phyloP scores from a whole-genome alignment of 2,113 vertebrate genomes.

The Erinaceus europaeus region DNA sequence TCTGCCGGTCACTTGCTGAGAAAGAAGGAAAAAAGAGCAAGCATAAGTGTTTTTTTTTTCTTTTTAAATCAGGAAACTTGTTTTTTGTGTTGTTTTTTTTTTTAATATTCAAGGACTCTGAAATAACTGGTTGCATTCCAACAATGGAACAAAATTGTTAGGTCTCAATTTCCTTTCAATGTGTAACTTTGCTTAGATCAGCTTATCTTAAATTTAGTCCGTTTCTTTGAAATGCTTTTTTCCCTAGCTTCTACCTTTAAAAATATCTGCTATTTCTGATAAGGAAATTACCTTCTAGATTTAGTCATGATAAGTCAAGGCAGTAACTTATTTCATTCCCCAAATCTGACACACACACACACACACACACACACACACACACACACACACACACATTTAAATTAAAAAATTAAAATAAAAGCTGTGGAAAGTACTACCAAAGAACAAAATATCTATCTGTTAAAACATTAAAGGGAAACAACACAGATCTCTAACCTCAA shows the following conservation, averaged over 20 bases:
- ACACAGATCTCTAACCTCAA: neutral
- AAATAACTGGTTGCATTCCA: slow-evolving; percentile 40
- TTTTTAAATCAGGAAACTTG: slow-evolving; percentile 36
- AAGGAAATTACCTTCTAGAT: neutral
- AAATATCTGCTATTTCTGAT: slow-evolving; percentile 18
- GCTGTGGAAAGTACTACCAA: neutral
- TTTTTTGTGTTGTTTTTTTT: too few species aligned
- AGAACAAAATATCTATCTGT: neutral
- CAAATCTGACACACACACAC: neutral
- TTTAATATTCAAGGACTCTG: neutral
- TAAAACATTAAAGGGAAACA: neutral
- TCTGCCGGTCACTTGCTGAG: slow-evolving; percentile 93
- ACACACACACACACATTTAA: neutral
- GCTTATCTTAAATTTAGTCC: slow-evolving; percentile 34
- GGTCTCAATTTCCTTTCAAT: slow-evolving; percentile 20
- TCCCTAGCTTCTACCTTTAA: neutral
- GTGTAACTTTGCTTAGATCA: slow-evolving; percentile 29
- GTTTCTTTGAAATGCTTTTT: neutral
- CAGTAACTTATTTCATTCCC: neutral
- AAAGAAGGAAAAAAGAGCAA: slow-evolving; percentile 55
- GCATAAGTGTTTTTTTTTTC: slow-evolving; percentile 43
- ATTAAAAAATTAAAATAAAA: neutral
- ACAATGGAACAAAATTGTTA: slow-evolving; percentile 11
- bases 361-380: too few species aligned
- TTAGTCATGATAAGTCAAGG: neutral